Base-by-base conservation (phyloP, 92 coral and sea anemone species). In the Porites cylindrica region DNA sequence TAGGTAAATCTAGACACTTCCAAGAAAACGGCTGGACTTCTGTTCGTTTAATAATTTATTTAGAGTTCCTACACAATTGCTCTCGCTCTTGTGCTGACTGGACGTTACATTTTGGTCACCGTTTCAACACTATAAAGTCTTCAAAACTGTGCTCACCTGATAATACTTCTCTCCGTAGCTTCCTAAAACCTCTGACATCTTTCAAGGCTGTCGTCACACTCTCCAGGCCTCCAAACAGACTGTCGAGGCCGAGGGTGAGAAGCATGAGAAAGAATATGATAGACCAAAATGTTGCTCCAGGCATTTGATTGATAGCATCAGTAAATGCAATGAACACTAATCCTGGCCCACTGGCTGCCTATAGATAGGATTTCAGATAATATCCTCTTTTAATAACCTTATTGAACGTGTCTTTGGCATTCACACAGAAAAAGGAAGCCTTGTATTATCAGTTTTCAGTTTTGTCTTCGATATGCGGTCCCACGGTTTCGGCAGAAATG, bases 271-370 rank as follows among this genome's bases (percentile, higher is more conserved):
- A 96, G 90, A 96, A 96, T 68, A 96, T 84, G 59, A 96, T 84
- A 4, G 99, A 91, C 99, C 99, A 96, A 85, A 96, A 93, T 43
- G 88, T 92, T 32, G 99, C 93, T 1, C 96, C 98, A 11, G 99
- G 99, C 99, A 96, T 92, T 67, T 95, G 93, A 56, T 93, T 91
- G 73, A 96, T 96, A 76, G 99, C 99, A 52, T 96, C 99, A 61
- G 99, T 92, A 84, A 94, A 96, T 70, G 98, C 98, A 50, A 96
- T 96, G 87, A 96, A 96, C 24, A 88, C 95, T 85, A 96, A 80
- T 51, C 99, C 99, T 16, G 99, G 99, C 18, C 99, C 99, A 62
- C 95, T 64, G 43, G 98, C 98, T 13, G 92, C 93, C 98, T 96
- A 82, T 63, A 65, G 65, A 20, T 54, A 21, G 51, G 7, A 70